These are phyloP conservation scores for Galaxea fascicularis DNA, from an alignment of 92 coral and sea anemone genomes.

Conservation along the genomic window DNA sequence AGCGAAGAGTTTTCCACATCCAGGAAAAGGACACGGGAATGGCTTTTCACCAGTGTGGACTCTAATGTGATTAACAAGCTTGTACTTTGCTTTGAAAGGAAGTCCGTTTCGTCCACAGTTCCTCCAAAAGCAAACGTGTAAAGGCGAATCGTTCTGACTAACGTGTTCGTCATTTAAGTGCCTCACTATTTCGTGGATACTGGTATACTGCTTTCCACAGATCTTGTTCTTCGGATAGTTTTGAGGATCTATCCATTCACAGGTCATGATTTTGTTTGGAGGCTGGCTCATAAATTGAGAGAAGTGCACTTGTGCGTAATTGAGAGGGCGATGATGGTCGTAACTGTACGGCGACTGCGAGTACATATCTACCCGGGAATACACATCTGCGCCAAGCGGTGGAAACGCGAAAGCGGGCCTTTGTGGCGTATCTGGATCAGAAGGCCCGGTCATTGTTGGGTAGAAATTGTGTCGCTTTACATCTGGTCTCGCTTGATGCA, in stretches of 20 bases:
- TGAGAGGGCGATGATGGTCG: constrained; percentile 78
- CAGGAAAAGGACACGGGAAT: constrained; percentile 97
- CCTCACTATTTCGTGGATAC: constrained; percentile 97
- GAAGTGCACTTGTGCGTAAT: constrained; percentile 72
- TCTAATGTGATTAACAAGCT: constrained; percentile 95
- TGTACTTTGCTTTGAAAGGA: constrained; percentile 98
- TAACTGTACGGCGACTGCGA: constrained; percentile 82
- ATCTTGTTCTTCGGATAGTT: constrained; percentile 94
- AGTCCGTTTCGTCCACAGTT: constrained; percentile 95
- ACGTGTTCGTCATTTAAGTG: constrained; percentile 99
- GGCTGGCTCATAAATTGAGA: constrained; percentile 74
- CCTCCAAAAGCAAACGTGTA: constrained; percentile 98
- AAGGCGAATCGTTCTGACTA: constrained; percentile 97
- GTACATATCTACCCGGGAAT: constrained; percentile 77
- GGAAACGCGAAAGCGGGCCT: constrained; percentile 73
- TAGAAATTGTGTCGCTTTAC: constrained; percentile 76
- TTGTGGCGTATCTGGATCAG: constrained; percentile 78
- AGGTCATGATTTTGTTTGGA: constrained; percentile 91
- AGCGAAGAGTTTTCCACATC: constrained; percentile 98
- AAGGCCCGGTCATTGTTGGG: constrained; percentile 76
- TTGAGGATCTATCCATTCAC: constrained; percentile 99
- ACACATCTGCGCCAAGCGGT: constrained; percentile 63
- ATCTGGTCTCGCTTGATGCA: constrained; percentile 89
- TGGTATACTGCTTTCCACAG: constrained; percentile 96
- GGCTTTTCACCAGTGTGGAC: constrained; percentile 99